These are phyloP conservation scores for Xestia ashworthii DNA, from an alignment of 2,888 invertebrate genomes.

Conservation along the genomic window DNA sequence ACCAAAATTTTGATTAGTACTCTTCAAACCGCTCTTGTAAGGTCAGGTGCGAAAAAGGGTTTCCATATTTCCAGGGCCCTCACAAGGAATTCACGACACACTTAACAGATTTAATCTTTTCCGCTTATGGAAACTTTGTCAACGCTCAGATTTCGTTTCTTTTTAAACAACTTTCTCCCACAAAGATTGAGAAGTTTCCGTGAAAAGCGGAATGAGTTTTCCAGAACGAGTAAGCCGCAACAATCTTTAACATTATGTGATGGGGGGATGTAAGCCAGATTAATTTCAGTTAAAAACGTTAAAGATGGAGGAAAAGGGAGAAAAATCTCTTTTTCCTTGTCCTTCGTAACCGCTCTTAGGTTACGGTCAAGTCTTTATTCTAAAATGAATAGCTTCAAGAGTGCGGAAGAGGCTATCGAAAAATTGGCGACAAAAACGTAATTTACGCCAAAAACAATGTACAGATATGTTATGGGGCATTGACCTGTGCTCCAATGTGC, in stretches of 20 bases:
- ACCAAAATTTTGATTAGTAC: not conserved
- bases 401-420: not conserved
- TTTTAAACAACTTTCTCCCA: slow-evolving; percentile 41
- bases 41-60: not conserved
- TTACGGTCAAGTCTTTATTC: slow-evolving; percentile 40
- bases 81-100: slow-evolving; percentile 11
- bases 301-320: slow-evolving; percentile 13
- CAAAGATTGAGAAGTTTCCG: slow-evolving; percentile 54
- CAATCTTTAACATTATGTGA: slow-evolving; percentile 49
- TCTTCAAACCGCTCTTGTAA: not conserved
- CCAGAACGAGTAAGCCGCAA: slow-evolving; percentile 19
- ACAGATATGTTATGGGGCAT: not conserved
- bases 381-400: slow-evolving; percentile 38
- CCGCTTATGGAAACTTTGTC: slow-evolving; percentile 33
- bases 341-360: slow-evolving; percentile 31
- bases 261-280: slow-evolving; percentile 37
- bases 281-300: slow-evolving; percentile 54
- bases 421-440: slow-evolving; percentile 17
- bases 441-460: not conserved
- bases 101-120: slow-evolving; percentile 24
- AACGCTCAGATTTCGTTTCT: slow-evolving; percentile 32
- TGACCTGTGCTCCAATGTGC: not conserved
- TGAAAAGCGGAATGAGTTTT: slow-evolving; percentile 38
- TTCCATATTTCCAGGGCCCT: not conserved
- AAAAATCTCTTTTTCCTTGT: slow-evolving; percentile 16